phyloP scores from a whole-genome alignment of 2,113 vertebrate genomes.

The Etia nguti region DNA sequence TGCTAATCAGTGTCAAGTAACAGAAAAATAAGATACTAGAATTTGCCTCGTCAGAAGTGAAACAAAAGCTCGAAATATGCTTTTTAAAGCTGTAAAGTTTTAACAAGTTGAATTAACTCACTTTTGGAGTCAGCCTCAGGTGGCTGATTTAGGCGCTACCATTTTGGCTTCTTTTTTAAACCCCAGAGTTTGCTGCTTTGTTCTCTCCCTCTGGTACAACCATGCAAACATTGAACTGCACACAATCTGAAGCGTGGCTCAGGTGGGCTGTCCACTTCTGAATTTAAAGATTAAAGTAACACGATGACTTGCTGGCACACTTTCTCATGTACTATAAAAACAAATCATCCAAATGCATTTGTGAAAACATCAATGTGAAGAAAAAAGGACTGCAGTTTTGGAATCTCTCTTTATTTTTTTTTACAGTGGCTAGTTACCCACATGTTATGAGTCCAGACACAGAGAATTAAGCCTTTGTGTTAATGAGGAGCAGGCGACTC shows the following conservation, averaged over 20 bases:
- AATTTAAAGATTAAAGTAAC: not conserved
- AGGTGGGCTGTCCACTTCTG: not conserved
- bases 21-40: not conserved
- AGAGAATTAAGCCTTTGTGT: not conserved
- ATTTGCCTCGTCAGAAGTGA: not conserved
- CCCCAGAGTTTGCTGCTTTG: not conserved
- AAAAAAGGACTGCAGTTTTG: not conserved
- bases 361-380: not conserved
- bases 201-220: not conserved
- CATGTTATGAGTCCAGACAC: not conserved
- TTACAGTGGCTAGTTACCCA: not conserved
- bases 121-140: not conserved
- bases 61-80: not conserved
- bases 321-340: not conserved
- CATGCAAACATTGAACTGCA: accelerated
- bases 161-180: accelerated
- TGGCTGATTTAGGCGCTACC: not conserved
- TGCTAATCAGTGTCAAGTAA: not conserved
- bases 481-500: not conserved
- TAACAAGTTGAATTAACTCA: not conserved
- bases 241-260: not conserved
- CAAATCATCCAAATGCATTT: not conserved
- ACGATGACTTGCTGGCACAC: not conserved
- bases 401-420: not conserved
- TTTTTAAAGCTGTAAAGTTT: not conserved